Evolutionary conservation across 2,888 invertebrate genomes (phyloP).

Genomic region (Erebia palarica): DNA sequence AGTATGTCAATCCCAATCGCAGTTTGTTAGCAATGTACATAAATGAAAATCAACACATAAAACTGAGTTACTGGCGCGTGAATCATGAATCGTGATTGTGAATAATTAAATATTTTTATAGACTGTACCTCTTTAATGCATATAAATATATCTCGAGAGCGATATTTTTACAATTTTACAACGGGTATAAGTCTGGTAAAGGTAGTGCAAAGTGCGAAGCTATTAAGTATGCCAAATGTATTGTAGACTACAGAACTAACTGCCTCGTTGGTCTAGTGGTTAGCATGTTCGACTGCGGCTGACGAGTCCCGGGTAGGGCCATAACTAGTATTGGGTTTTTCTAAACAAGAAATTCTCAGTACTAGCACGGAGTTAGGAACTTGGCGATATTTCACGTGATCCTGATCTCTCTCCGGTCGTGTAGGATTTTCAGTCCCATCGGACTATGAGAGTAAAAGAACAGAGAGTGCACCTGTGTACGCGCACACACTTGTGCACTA

Average conservation of each 20-base stretch:
- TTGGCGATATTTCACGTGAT: too few relatives aligned
- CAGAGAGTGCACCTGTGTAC: too few relatives aligned
- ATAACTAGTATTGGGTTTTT: too few relatives aligned
- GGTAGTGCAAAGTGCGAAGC: slow-evolving; percentile 30
- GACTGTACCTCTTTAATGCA: slow-evolving; percentile 7
- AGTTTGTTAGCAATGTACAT: slow-evolving; percentile 21
- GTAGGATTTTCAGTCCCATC: too few relatives aligned
- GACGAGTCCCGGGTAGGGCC: too few relatives aligned
- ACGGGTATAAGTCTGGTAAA: slow-evolving; percentile 29
- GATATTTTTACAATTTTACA: slow-evolving; percentile 36
- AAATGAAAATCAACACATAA: slow-evolving; percentile 22
- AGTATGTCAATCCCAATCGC: slow-evolving; percentile 9
- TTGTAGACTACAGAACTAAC: slow-evolving; percentile 8
- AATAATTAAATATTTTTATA: slow-evolving; percentile 28
- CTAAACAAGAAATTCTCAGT: too few relatives aligned
- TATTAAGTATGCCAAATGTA: slow-evolving; percentile 28
- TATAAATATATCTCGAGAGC: slow-evolving; percentile 27
- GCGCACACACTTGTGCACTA: too few relatives aligned
- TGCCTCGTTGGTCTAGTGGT: too few relatives aligned
- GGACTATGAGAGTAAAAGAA: too few relatives aligned
- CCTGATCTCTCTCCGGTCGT: too few relatives aligned
- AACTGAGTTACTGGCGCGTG: slow-evolving; percentile 21
- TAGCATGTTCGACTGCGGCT: too few relatives aligned
- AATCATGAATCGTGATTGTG: slow-evolving; percentile 10
- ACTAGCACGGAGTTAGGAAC: too few relatives aligned